Evolutionary conservation across 2,797 vertebrate species (phyloP).

Genomic region (Rhinatrema bivittatum): DNA sequence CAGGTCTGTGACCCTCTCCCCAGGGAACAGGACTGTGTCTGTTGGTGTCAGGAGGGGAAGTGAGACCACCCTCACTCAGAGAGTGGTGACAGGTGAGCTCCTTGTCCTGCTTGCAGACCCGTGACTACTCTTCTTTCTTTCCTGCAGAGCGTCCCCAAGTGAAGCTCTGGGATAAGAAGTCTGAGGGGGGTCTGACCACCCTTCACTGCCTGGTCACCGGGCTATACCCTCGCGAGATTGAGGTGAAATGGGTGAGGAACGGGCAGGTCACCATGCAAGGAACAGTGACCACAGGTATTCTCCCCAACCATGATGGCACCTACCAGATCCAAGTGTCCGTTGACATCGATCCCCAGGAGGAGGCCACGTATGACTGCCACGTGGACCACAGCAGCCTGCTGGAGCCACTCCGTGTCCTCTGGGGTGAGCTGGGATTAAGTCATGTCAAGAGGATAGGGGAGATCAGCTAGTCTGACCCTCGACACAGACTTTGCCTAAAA

Average conservation of each 20-base stretch:
- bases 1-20: too few relatives aligned
- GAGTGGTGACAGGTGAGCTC: neutral
- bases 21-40: too few relatives aligned
- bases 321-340: constrained; percentile 36
- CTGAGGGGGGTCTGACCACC: constrained; percentile 13
- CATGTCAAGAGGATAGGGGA: neutral
- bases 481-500: too few relatives aligned
- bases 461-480: too few relatives aligned
- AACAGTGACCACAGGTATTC: constrained; percentile 21
- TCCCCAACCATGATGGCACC: constrained; percentile 36
- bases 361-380: constrained; percentile 23
- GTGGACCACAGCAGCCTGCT: constrained; percentile 24
- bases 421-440: constrained; percentile 1
- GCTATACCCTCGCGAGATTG: constrained; percentile 33
- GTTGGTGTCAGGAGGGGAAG: too few relatives aligned
- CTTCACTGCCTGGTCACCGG: constrained; percentile 51
- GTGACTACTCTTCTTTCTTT: neutral
- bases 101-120: neutral
- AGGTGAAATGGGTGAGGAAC: constrained; percentile 5
- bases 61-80: too few relatives aligned
- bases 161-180: too few relatives aligned
- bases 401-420: neutral
- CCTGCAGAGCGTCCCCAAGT: too few relatives aligned
- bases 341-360: neutral
- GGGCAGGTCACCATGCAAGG: constrained; percentile 14